phyloP scores from a whole-genome alignment of 2,113 vertebrate species.

The Gallinago undulata region DNA sequence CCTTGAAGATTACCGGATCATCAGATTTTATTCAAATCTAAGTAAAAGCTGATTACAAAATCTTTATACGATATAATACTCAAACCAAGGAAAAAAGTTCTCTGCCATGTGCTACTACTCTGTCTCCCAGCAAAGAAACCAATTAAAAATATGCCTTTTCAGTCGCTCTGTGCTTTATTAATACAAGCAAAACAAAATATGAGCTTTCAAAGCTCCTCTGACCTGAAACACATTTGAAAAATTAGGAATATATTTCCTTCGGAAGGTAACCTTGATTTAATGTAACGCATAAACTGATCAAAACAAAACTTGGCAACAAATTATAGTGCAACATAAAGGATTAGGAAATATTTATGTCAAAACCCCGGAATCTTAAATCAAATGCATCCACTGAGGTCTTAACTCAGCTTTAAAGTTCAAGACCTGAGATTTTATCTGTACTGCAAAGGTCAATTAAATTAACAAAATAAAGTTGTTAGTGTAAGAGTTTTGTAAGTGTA shows the following conservation, averaged over 20 bases:
- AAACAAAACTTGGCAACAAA: constrained; percentile 29
- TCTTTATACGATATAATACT: not conserved
- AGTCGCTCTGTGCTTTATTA: not conserved
- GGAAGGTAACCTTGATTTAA: not conserved
- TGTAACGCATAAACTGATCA: not conserved
- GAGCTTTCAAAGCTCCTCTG: not conserved
- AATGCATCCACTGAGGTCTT: not conserved
- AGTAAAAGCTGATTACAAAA: not conserved
- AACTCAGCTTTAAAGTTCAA: not conserved
- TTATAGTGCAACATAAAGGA: not conserved
- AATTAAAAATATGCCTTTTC: not conserved
- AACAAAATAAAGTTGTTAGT: not conserved
- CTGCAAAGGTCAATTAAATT: not conserved
- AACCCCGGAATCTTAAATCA: not conserved
- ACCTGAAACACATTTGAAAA: constrained; percentile 25
- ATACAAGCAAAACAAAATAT: not conserved
- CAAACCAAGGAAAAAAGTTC: not conserved
- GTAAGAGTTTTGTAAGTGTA: not conserved
- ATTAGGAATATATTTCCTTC: not conserved
- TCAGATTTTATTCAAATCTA: not conserved
- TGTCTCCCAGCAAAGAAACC: not conserved
- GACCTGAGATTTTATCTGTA: not conserved
- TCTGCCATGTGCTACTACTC: not conserved
- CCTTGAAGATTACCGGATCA: not conserved
- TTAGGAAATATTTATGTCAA: not conserved